Base-by-base conservation (phyloP, 2,888 invertebrate genomes). In the Drosophila recens region DNA sequence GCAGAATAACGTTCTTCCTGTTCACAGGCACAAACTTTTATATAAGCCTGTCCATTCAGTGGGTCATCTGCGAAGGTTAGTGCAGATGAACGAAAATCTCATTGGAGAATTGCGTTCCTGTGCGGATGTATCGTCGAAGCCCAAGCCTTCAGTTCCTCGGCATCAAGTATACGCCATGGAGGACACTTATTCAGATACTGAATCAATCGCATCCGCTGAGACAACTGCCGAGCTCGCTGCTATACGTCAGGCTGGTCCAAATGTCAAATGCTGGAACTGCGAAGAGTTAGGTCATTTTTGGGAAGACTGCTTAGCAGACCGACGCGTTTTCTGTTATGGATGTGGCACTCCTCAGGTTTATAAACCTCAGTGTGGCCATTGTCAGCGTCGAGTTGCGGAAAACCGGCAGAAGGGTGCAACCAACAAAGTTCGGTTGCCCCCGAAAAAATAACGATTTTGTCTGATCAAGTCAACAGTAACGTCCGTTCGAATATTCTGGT, bases 231-330 rank as follows among this genome's bases (percentile, higher is more conserved):
- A 40, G 6, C n/a, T 40, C 13, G 40, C 40, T 15, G 40, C 40
- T 15, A 42, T 42, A 17, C 40, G 40, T 3, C 6, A 42, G 15
- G 40, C 40, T 15, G 40, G 40, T 6, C 40, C 40, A 15, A 42
- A 42, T 15, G 40, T 42, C 9, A 42, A 42, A 8, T 42, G 40
- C 11, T 42, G 40, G 40, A 42, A 42, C 40, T 42, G 40, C 17
- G 40, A 15, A 17, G 8, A 42, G 9, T 1, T 17, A 6, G 40
- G 40, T 1, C 17, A 42, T 42, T 42, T 42, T 42, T 42, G 40
- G 40, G 15, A 42, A 42, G 40, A 42, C 8, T 42, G 40, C 40
- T 15, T 42, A 9, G n/a, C 15, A 17, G 40, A 15, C 15, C 40
- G 17, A n/a, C 8, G 17, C 17, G 11, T 42, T 17, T 42, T 42